These are phyloP conservation scores for Ammodytes dubius DNA, from an alignment of 2,113 vertebrate genomes.

Conservation along the genomic window DNA sequence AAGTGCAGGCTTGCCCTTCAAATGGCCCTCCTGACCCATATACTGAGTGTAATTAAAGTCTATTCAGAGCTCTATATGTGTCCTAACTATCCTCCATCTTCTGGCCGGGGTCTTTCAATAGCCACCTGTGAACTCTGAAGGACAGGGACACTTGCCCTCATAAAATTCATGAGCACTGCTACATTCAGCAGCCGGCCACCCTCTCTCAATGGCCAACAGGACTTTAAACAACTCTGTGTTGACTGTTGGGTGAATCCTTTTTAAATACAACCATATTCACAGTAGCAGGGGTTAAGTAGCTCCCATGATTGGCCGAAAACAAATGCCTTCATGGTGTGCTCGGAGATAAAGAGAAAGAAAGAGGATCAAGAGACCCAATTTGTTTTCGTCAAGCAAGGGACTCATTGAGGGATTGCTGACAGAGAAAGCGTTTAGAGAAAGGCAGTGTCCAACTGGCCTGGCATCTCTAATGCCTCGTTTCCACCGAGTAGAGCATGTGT, in stretches of 20 bases:
- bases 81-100: constrained; percentile 80
- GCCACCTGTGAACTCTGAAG: constrained; percentile 83
- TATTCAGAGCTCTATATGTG: constrained; percentile 76
- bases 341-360: constrained; percentile 43
- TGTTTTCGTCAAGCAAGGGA: constrained; percentile 52
- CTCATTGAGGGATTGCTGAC: constrained; percentile 46
- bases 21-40: constrained; percentile 76
- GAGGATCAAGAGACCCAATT: constrained; percentile 55
- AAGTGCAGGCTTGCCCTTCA: constrained; percentile 73
- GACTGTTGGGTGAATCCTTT: constrained; percentile 72
- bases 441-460: constrained; percentile 16
- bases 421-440: constrained; percentile 40
- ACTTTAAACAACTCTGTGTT: constrained; percentile 78
- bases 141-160: constrained; percentile 73
- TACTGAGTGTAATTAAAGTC: constrained; percentile 77
- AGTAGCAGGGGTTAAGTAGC: constrained; percentile 74
- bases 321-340: constrained; percentile 66
- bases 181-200: constrained; percentile 66
- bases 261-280: constrained; percentile 74
- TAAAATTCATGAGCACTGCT: constrained; percentile 81
- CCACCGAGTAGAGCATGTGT: too few relatives aligned
- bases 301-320: constrained; percentile 70
- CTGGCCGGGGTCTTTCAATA: constrained; percentile 72
- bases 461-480: neutral
- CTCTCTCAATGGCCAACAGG: constrained; percentile 64